phyloP scores from a whole-genome alignment of 1,140 invertebrate species.

The Hylaeus anthracinus region DNA sequence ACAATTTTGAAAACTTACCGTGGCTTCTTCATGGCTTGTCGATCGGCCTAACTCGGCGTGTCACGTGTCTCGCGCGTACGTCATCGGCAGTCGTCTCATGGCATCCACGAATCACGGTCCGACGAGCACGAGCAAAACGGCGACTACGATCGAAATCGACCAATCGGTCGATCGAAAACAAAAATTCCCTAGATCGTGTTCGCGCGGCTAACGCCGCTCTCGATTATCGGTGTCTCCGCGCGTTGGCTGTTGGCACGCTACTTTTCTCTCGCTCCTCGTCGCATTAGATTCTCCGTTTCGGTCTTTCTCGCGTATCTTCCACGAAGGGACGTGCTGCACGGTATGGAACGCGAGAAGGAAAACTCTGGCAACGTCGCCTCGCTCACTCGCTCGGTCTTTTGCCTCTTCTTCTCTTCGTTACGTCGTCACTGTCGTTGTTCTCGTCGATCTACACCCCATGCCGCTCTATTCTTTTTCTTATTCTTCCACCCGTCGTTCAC shows the following conservation, averaged over 20 bases:
- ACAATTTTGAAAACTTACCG: slow-evolving; percentile 63
- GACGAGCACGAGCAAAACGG: slow-evolving; percentile 6
- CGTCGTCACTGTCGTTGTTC: slow-evolving; percentile 40
- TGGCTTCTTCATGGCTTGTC: slow-evolving; percentile 73
- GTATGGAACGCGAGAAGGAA: slow-evolving; percentile 60
- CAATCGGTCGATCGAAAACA: slow-evolving; percentile 17
- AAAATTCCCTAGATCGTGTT: slow-evolving; percentile 46
- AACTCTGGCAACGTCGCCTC: slow-evolving; percentile 75
- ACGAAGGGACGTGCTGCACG: slow-evolving; percentile 40
- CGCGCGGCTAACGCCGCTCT: slow-evolving; percentile 25
- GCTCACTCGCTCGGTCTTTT: slow-evolving; percentile 48
- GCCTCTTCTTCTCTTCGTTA: slow-evolving; percentile 48
- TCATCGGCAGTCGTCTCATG: slow-evolving; percentile 64
- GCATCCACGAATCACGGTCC: slow-evolving; percentile 38
- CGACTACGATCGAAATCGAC: not conserved
- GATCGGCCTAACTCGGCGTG: slow-evolving; percentile 66
- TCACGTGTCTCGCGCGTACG: slow-evolving; percentile 69
- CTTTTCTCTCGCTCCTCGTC: slow-evolving; percentile 37
- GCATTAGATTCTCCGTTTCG: slow-evolving; percentile 32
- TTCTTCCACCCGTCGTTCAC: slow-evolving; percentile 27
- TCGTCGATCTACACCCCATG: slow-evolving; percentile 32
- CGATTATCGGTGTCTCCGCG: not conserved
- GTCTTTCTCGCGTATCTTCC: slow-evolving; percentile 30
- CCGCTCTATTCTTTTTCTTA: slow-evolving; percentile 45
- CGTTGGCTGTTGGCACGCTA: not conserved